These are phyloP conservation scores for Amazona finschi DNA, from an alignment of 2,797 vertebrate genomes.

Conservation along the genomic window DNA sequence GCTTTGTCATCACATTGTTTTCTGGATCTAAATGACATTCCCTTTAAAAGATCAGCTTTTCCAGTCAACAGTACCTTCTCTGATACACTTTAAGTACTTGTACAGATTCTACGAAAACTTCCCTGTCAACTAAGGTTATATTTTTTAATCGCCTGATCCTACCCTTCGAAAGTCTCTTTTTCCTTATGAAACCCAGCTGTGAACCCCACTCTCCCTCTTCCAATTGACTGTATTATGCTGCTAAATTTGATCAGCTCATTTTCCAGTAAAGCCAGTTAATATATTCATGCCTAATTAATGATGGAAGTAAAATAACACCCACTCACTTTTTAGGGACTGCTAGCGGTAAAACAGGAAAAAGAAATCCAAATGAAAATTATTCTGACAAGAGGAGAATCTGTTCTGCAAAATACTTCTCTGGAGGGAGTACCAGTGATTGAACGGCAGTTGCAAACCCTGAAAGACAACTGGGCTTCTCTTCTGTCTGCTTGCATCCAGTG, in stretches of 20 bases:
- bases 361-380: slow-evolving; percentile 97
- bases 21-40: neutral
- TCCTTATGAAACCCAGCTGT: neutral
- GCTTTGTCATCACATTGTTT: neutral
- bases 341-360: slow-evolving; percentile 90
- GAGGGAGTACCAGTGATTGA: slow-evolving; percentile 89
- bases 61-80: neutral
- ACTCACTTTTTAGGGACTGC: slow-evolving; percentile 77
- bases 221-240: neutral
- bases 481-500: slow-evolving; percentile 90
- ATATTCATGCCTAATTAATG: neutral
- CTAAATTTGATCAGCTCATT: neutral
- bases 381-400: slow-evolving; percentile 90
- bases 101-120: neutral
- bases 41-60: neutral
- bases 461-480: slow-evolving; percentile 91
- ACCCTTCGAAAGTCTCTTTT: neutral
- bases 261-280: neutral
- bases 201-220: neutral
- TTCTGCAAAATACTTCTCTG: slow-evolving; percentile 91
- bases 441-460: slow-evolving; percentile 89
- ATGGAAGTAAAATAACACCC: neutral
- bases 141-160: neutral
- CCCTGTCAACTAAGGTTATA: neutral
- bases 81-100: neutral